Evolutionary conservation across 2,888 invertebrate species (phyloP).

Genomic region (Therioaphis trifolii): DNA sequence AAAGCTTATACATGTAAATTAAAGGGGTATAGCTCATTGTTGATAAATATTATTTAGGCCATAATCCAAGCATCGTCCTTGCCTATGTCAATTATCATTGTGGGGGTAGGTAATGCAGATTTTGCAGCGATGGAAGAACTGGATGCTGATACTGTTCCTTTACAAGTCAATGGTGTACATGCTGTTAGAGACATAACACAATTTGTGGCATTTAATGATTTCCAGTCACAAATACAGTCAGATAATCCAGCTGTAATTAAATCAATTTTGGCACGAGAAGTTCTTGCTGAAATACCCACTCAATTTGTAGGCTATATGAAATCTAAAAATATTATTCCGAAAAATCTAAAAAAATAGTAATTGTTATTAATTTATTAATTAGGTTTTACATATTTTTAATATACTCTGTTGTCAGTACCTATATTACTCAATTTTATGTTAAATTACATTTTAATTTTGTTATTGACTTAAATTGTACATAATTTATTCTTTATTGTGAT

Average conservation of each 20-base stretch:
- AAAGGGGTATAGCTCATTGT: slow-evolving; percentile 47
- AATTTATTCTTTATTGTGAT: neutral
- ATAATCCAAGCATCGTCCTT: slow-evolving; percentile 71
- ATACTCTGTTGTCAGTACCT: no score
- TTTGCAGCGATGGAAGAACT: slow-evolving; percentile 75
- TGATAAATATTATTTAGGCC: slow-evolving; percentile 68
- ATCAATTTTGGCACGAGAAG: slow-evolving; percentile 72
- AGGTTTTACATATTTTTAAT: neutral
- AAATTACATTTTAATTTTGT: no score
- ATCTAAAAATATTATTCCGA: slow-evolving; percentile 66
- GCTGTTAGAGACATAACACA: slow-evolving; percentile 74
- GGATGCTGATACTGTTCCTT: slow-evolving; percentile 71
- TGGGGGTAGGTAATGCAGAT: slow-evolving; percentile 74
- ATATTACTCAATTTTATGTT: no score
- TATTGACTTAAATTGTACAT: neutral
- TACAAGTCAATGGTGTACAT: slow-evolving; percentile 69
- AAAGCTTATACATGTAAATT: neutral
- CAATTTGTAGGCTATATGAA: slow-evolving; percentile 72
- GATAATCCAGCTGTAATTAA: slow-evolving; percentile 65
- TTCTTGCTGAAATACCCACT: slow-evolving; percentile 73
- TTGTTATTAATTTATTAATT: no score
- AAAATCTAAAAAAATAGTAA: slow-evolving; percentile 31
- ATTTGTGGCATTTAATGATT: slow-evolving; percentile 70
- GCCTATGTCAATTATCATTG: slow-evolving; percentile 75
- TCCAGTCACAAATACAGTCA: slow-evolving; percentile 67